Evolutionary conservation across 2,888 invertebrate genomes (phyloP).

Genomic region (Polymixis lichenea): DNA sequence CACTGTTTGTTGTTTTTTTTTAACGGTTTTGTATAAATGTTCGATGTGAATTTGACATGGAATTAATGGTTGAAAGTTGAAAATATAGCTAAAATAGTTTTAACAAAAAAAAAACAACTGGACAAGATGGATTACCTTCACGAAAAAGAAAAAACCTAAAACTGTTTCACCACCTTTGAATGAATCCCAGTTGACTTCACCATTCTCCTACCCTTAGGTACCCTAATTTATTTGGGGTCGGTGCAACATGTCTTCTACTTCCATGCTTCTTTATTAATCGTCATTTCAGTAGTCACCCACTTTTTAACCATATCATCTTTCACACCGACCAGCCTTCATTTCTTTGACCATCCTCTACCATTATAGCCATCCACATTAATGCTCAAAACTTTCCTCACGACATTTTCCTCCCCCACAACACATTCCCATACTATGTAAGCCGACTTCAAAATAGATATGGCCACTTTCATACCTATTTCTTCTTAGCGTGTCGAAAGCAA

Average conservation of each 20-base stretch:
- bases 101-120: neutral
- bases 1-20: slow-evolving; percentile 23
- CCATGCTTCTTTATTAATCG: neutral
- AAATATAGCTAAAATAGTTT: neutral
- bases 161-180: neutral
- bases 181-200: neutral
- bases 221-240: neutral
- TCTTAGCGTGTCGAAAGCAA: too few relatives aligned
- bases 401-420: neutral
- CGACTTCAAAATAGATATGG: too few relatives aligned
- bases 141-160: neutral
- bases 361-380: neutral
- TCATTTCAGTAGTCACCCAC: neutral
- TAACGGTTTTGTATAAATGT: neutral
- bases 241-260: neutral
- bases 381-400: neutral
- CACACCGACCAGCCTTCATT: neutral
- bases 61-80: neutral
- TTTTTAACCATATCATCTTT: neutral
- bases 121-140: neutral
- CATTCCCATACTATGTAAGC: neutral
- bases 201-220: neutral
- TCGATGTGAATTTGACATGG: slow-evolving; percentile 2
- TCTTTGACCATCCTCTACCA: neutral
- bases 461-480: neutral